Conservation (phyloP, 2,888 invertebrate genomes). For the Pelosia muscerda region DNA sequence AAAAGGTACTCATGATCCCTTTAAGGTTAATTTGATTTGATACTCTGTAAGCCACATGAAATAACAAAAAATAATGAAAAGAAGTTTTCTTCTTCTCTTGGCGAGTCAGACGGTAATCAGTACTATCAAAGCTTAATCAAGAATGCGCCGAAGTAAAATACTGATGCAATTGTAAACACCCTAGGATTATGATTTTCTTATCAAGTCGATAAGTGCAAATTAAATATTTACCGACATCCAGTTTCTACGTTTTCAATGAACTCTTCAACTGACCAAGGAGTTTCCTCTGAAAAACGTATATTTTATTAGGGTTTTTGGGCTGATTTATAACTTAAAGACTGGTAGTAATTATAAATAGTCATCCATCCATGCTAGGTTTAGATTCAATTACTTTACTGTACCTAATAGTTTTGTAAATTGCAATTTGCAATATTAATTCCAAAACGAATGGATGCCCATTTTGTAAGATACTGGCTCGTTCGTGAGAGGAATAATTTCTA, state of each 20-base stretch:
- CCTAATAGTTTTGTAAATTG: not conserved
- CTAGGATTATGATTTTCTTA: not conserved
- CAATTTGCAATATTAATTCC: not conserved
- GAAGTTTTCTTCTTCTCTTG: too few relatives aligned
- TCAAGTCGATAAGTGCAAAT: not conserved
- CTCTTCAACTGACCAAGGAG: conserved; percentile 95
- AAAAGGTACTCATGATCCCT: too few relatives aligned
- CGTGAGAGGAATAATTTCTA: not conserved
- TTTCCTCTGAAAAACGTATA: conserved; percentile 85
- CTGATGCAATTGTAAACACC: not conserved
- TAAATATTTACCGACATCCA: conserved; percentile 88
- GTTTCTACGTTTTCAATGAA: conserved; percentile 94
- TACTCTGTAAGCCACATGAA: too few relatives aligned
- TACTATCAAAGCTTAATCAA: too few relatives aligned
- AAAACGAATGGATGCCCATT: not conserved
- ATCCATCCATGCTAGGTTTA: too few relatives aligned
- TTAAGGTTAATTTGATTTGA: too few relatives aligned
- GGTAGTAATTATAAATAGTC: too few relatives aligned
- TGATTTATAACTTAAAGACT: not conserved
- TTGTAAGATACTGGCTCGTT: not conserved
- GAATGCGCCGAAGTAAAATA: not conserved
- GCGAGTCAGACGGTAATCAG: too few relatives aligned
- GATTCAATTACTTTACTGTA: too few relatives aligned
- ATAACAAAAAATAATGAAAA: too few relatives aligned
- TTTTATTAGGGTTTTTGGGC: not conserved